A percentile compares a stretch with the other conserved stretches of the same genome.
Conservation (phyloP, 2,113 vertebrate genomes). For the Nothocercus julius region DNA sequence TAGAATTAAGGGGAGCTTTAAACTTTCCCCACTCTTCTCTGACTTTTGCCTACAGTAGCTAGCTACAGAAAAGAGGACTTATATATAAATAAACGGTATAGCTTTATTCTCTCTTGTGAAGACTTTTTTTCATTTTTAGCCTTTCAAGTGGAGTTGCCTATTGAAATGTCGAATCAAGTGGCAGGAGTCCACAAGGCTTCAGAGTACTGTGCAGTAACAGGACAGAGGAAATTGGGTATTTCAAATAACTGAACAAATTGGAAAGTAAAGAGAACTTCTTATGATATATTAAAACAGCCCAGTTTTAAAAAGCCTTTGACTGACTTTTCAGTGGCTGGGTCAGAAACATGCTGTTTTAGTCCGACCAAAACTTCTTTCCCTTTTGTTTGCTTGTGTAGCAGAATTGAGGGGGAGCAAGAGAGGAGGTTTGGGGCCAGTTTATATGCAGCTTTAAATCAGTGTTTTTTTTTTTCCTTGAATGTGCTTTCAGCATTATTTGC, state of each 20-base stretch:
- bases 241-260: slow-evolving; percentile 61
- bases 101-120: slow-evolving; percentile 33
- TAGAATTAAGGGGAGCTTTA: slow-evolving; percentile 46
- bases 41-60: slow-evolving; percentile 2
- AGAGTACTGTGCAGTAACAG: slow-evolving; percentile 43
- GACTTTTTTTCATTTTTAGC: slow-evolving; percentile 41
- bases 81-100: slow-evolving; percentile 55
- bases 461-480: background rate
- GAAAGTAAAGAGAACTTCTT: slow-evolving; percentile 51
- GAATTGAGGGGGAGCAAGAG: background rate
- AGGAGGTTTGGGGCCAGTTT: background rate
- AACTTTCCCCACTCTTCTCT: background rate
- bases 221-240: slow-evolving; percentile 53
- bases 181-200: slow-evolving; percentile 26
- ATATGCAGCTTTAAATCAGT: background rate
- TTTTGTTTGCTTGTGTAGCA: background rate
- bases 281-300: background rate
- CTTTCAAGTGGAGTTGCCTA: slow-evolving; percentile 61
- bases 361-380: background rate
- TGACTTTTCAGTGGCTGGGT: slow-evolving; percentile 9
- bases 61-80: background rate
- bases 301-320: slow-evolving; percentile 53
- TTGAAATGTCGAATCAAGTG: slow-evolving; percentile 59
- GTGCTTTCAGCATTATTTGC: background rate
- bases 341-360: slow-evolving; percentile 16